These are phyloP conservation scores for Stigmatopora argus DNA, from an alignment of 2,113 vertebrate genomes.

Conservation along the genomic window DNA sequence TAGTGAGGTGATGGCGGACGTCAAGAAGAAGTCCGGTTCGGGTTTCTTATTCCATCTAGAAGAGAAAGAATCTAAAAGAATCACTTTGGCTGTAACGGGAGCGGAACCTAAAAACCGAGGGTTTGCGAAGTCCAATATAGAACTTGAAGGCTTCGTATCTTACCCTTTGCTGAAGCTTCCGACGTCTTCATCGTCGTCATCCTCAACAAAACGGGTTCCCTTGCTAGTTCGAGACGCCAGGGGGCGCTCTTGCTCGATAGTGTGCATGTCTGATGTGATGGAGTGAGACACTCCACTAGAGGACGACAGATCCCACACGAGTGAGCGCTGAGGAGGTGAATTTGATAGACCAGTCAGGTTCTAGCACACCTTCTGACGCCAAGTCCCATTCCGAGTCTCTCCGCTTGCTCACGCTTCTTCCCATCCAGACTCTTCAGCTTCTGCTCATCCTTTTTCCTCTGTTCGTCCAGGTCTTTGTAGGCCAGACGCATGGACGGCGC, in stretches of 20 bases:
- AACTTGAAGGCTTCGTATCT: background rate
- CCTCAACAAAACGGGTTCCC: constrained; percentile 70
- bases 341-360: background rate
- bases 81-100: constrained; percentile 73
- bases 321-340: too few species aligned
- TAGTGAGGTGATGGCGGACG: constrained; percentile 62
- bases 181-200: constrained; percentile 71
- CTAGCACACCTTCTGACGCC: constrained; percentile 63
- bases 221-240: constrained; percentile 49
- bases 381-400: constrained; percentile 90
- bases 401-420: constrained; percentile 79
- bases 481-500: constrained; percentile 78
- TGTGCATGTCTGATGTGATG: constrained; percentile 86
- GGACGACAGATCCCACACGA: background rate
- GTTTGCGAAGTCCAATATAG: background rate
- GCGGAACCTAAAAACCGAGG: constrained; percentile 26
- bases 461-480: constrained; percentile 84
- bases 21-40: constrained; percentile 69
- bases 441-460: constrained; percentile 76
- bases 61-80: constrained; percentile 65
- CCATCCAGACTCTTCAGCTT: constrained; percentile 69
- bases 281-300: constrained; percentile 91
- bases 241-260: constrained; percentile 87
- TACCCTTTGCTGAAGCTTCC: constrained; percentile 71
- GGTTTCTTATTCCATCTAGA: constrained; percentile 71